phyloP scores from a whole-genome alignment of 2,113 vertebrate genomes.

The Crocuta crocuta region DNA sequence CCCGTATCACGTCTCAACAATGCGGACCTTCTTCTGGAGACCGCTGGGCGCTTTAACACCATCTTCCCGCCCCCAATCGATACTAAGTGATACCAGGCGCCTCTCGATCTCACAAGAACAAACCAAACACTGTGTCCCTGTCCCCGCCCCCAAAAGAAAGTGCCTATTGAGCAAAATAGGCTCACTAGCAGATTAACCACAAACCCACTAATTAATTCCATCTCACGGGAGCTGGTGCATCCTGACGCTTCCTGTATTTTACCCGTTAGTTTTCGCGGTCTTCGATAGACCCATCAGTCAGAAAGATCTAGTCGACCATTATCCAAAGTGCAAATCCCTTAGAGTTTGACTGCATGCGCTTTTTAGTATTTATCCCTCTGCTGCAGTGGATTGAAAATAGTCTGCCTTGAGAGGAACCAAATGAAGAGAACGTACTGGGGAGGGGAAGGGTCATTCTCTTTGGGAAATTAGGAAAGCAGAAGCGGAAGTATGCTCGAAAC shows the following conservation, averaged over 20 bases:
- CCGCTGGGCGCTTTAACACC: conserved; percentile 45
- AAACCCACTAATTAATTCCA: conserved; percentile 59
- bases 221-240: not conserved
- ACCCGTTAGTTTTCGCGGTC: not conserved
- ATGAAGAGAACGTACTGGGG: not conserved
- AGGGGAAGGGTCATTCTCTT: not conserved
- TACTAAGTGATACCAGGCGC: conserved; percentile 62
- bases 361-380: not conserved
- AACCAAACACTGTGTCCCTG: conserved; percentile 69
- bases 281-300: conserved; percentile 9
- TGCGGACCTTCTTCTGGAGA: conserved; percentile 57
- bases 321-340: conserved; percentile 10
- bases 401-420: not conserved
- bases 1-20: conserved; percentile 44
- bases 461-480: not conserved
- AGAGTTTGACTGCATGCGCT: not conserved
- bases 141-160: conserved; percentile 54
- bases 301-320: not conserved
- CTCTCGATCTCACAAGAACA: conserved; percentile 62
- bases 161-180: not conserved
- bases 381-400: not conserved
- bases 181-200: conserved; percentile 62
- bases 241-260: conserved; percentile 44
- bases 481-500: not conserved
- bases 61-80: conserved; percentile 45